These are phyloP conservation scores for Arge pagana DNA, from an alignment of 2,888 invertebrate genomes.

Conservation along the genomic window DNA sequence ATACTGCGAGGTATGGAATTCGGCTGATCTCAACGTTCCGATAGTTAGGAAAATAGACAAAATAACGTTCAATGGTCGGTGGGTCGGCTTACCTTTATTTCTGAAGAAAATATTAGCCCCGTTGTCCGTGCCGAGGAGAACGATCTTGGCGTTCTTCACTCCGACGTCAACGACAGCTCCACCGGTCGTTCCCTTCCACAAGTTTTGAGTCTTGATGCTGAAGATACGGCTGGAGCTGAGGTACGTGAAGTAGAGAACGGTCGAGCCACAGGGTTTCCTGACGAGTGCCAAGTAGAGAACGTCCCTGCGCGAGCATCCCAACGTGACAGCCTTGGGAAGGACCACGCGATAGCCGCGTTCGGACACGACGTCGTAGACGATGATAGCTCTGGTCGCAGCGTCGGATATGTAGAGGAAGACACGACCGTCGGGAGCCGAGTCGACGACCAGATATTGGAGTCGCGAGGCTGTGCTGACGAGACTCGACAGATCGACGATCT, in stretches of 20 bases:
- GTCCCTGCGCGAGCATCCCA: constrained; percentile 57
- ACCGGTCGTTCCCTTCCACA: constrained; percentile 62
- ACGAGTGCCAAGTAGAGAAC: constrained; percentile 66
- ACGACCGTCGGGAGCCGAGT: constrained; percentile 67
- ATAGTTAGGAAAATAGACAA: no score
- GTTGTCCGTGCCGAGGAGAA: constrained; percentile 66
- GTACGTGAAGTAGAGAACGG: constrained; percentile 65
- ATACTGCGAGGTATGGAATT: no score
- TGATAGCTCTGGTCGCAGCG: constrained; percentile 65
- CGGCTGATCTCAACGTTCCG: no score
- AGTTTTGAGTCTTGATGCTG: constrained; percentile 62
- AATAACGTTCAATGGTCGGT: no score
- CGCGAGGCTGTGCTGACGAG: constrained; percentile 65
- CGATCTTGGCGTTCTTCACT: constrained; percentile 62
- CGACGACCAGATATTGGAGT: constrained; percentile 72
- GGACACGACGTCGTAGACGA: constrained; percentile 62
- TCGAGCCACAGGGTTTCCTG: constrained; percentile 59
- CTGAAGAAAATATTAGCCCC: constrained; percentile 66
- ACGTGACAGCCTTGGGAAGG: constrained; percentile 61
- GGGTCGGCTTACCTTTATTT: constrained; percentile 40
- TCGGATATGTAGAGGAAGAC: constrained; percentile 69
- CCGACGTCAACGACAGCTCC: constrained; percentile 66
- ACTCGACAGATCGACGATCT: constrained; percentile 65
- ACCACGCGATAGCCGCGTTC: constrained; percentile 64
- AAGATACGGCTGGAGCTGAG: constrained; percentile 63